Evolutionary conservation across 2,797 vertebrate genomes (phyloP).

Genomic region (Hippoglossus hippoglossus): DNA sequence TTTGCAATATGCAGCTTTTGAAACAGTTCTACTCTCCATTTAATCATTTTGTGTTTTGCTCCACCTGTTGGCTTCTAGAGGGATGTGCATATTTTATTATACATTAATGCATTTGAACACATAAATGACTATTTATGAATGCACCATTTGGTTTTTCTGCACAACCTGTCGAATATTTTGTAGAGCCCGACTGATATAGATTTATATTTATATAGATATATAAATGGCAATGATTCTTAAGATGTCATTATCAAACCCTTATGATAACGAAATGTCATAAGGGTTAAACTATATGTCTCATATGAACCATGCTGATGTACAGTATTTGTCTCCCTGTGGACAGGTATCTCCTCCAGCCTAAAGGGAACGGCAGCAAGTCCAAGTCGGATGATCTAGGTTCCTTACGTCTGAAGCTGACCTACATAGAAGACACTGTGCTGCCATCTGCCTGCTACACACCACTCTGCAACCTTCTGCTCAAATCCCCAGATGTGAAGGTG

Average conservation of each 20-base stretch:
- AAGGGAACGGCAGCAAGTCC: conserved; percentile 95
- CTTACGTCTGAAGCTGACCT: conserved; percentile 93
- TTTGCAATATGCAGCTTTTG: conserved; percentile 27
- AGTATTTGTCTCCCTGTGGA: conserved; percentile 1
- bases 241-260: too few species aligned
- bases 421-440: conserved; percentile 96
- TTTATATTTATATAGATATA: too few species aligned
- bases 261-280: too few species aligned
- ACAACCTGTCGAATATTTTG: too few species aligned
- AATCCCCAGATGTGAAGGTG: conserved; percentile 95
- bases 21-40: conserved; percentile 8
- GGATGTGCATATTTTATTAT: conserved; percentile 23
- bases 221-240: too few species aligned
- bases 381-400: conserved; percentile 96
- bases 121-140: too few species aligned
- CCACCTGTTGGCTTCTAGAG: conserved; percentile 59
- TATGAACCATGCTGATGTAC: not conserved
- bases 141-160: too few species aligned
- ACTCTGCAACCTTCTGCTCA: conserved; percentile 94
- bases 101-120: too few species aligned
- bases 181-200: too few species aligned
- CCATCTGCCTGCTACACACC: conserved; percentile 90
- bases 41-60: conserved; percentile 45
- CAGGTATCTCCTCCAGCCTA: conserved; percentile 97
- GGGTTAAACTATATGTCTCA: too few species aligned